Base-by-base conservation (phyloP, 1,140 invertebrate genomes). In the Sinonovacula constricta region DNA sequence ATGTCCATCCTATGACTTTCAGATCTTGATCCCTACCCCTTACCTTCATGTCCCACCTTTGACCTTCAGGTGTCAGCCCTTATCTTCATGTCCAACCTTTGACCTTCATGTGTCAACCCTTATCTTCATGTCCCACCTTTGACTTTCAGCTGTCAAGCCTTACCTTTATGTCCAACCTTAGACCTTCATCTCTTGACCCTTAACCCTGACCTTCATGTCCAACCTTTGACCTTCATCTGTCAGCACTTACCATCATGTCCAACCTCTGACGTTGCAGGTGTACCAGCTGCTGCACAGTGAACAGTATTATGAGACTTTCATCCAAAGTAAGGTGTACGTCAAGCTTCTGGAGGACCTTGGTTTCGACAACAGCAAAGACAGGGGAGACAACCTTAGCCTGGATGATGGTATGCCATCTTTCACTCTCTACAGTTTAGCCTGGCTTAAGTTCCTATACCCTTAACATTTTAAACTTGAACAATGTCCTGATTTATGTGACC, bases 331-430 rank as follows among this genome's bases (percentile, higher is more conserved):
- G 63, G 92, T 93, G 0, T 97, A 97, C 84, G 90, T 95, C 0
- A 94, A 95, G 84, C 91, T 96, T 26, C 90, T 97, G 3, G 93
- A 94, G 39, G 95, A 96, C 83, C 88, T 96, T 22, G 95, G 95
- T 88, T 90, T 96, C 36, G 94, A 94, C 76, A 93, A 90, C 63
- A 81, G 83, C 60, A 85, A 83, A 57, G 92, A 93, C 53, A 85
- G 88, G 49, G 80, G 79, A 4, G 86, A 88, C 62, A 79, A 77
- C 26, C 36, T 86, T 45, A 87, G 86, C 75, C 65, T 88, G 1
- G 87, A 89, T 63, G 88, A 89, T 82, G 85, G 88, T 89, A 84
- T 34, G 87, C n/a, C 59, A n/a, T n/a, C n/a, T n/a, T n/a, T n/a
- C n/a, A n/a, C n/a, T n/a, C n/a, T n/a, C n/a, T n/a, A n/a, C n/a